Evolutionary conservation across 2,113 vertebrate genomes (phyloP).

Genomic region (Apeltes quadracus): DNA sequence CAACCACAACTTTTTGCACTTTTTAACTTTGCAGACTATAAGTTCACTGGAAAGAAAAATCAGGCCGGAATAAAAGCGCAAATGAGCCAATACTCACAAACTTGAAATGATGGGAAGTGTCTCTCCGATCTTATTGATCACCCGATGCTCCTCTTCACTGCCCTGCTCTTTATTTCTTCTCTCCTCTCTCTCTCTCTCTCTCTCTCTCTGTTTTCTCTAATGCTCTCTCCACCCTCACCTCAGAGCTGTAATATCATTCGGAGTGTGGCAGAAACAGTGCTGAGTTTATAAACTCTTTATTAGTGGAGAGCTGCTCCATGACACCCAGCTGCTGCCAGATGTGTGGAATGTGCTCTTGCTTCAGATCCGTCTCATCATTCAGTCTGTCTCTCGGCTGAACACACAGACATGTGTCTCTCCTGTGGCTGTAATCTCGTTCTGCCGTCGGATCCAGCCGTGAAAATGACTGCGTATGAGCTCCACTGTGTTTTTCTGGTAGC

Average conservation of each 20-base stretch:
- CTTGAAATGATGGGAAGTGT: conserved; percentile 33
- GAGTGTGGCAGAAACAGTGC: conserved; percentile 20
- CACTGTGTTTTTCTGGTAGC: background rate
- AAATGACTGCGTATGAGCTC: background rate
- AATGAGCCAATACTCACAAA: conserved; percentile 56
- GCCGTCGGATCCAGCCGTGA: conserved; percentile 25
- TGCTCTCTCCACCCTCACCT: conserved; percentile 29
- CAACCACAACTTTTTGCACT: background rate
- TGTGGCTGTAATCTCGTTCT: background rate
- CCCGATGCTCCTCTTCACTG: conserved; percentile 24
- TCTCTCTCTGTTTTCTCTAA: conserved; percentile 9
- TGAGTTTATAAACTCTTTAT: conserved; percentile 25
- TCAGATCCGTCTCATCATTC: conserved; percentile 17
- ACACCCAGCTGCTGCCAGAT: conserved; percentile 66
- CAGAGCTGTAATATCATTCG: conserved; percentile 48
- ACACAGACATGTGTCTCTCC: conserved; percentile 23
- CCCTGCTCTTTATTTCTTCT: conserved; percentile 7
- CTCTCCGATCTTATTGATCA: conserved; percentile 17
- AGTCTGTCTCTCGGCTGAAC: background rate
- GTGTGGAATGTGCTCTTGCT: conserved; percentile 34
- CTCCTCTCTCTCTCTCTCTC: background rate
- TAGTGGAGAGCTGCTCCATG: conserved; percentile 3
- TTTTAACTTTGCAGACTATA: conserved; percentile 13
- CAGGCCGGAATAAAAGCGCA: conserved; percentile 18
- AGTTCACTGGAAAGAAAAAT: background rate